Conservation (phyloP, 2,113 vertebrate genomes). For the Alaudala cheleensis region DNA sequence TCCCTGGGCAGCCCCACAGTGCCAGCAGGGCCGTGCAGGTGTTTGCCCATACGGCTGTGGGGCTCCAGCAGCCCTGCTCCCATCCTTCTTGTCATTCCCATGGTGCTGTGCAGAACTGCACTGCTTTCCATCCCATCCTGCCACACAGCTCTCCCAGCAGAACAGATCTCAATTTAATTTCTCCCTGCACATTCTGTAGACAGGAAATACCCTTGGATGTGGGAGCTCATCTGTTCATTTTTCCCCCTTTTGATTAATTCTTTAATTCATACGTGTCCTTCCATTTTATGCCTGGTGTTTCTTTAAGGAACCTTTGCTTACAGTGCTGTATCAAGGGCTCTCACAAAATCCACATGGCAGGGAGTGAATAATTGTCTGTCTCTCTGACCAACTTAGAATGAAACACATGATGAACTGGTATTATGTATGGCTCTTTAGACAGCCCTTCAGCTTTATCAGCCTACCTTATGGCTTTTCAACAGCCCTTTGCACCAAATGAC, state of each 20-base stretch:
- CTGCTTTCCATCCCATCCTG: accelerated
- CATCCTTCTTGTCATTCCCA: not conserved
- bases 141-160: not conserved
- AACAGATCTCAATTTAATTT: not conserved
- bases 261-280: not conserved
- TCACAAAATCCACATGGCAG: not conserved
- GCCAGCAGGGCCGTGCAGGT: accelerated
- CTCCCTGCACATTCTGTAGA: not conserved
- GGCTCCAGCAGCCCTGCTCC: not conserved
- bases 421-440: not conserved
- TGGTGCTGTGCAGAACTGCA: not conserved
- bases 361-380: not conserved
- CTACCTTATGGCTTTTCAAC: not conserved
- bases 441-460: not conserved
- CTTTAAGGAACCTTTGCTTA: not conserved
- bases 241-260: not conserved
- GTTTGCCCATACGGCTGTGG: accelerated
- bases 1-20: not conserved
- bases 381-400: not conserved
- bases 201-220: not conserved
- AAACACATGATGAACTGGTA: not conserved
- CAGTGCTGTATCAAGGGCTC: accelerated
- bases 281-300: not conserved
- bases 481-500: not conserved
- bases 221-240: not conserved